Evolutionary conservation across 2,797 vertebrate genomes (phyloP).

Genomic region (Podargus strigoides): DNA sequence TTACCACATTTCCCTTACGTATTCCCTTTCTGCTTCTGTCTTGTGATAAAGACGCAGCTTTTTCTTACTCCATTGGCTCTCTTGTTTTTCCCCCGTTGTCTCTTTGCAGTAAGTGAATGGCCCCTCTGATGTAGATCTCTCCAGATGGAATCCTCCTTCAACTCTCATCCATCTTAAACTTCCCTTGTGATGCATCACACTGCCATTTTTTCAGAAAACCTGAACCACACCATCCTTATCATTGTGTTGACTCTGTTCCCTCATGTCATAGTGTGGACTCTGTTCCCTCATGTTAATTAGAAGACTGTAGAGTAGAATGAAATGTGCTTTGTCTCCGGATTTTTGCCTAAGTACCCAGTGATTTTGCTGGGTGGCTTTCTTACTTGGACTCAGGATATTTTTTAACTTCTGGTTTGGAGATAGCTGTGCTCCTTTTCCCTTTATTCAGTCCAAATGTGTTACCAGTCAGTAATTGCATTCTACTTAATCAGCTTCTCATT

Average conservation of each 20-base stretch:
- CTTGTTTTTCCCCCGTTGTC: rapidly evolving
- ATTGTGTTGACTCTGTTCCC: not conserved
- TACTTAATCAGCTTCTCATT: not conserved
- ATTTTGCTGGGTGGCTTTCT: not conserved
- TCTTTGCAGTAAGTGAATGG: too few species aligned
- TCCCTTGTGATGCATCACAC: not conserved
- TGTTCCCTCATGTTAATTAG: not conserved
- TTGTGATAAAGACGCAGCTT: rapidly evolving
- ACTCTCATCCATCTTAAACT: not conserved
- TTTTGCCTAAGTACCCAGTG: not conserved
- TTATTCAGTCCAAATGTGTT: not conserved
- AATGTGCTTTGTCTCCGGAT: rapidly evolving
- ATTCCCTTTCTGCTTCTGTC: not conserved
- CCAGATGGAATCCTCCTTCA: not conserved
- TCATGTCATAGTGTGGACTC: too few species aligned
- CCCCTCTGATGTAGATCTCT: not conserved
- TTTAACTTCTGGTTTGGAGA: not conserved
- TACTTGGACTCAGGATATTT: rapidly evolving
- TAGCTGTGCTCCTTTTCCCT: not conserved
- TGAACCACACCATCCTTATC: not conserved
- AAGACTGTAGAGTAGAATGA: not conserved
- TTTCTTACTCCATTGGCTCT: not conserved
- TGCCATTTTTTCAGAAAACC: not conserved
- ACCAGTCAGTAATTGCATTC: rapidly evolving
- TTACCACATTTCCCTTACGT: not conserved